Base-by-base conservation (phyloP, 35 echinoderm and acorn worm genomes). In the Heliocidaris erythrogramma region DNA sequence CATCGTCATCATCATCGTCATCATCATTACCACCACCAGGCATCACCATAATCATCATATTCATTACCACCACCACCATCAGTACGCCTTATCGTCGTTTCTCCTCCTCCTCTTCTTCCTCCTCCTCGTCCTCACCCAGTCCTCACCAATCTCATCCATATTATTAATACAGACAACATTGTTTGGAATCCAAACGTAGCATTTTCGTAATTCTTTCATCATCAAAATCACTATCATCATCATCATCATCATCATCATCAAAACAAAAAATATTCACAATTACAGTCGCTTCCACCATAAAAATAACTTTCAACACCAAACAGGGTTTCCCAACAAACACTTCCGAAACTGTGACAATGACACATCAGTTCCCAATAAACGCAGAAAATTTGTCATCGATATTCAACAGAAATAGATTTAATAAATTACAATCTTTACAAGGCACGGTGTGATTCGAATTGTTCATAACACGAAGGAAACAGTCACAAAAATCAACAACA, bases 361-460 rank as follows among this genome's bases (percentile, higher is more conserved):
- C 10, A 78, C 27, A 6, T 7, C 27, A 27, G 21, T 78, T 21
- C 17, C 6, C 18, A 78, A 78, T 0, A 78, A 78, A 78, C 7
- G n/a, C 65, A n/a, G 65, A 78, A 24, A 78, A 18, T 78, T 78
- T 42, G n/a, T 78, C 18, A 89, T 89, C 16, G 32, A 47, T 48
- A 89, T n/a, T 89, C 87, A 89, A 89, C 87, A 89, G 87, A 89
- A 89, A 89, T 89, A n/a, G 27, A 89, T 89, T 89, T 89, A 89
- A 47, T 89, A 89, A 89, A 47, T 89, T 89, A 89, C 18, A 13
- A 89, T 89, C 47, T 89, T 32, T 42, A 89, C 87, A 89, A 89
- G 87, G 87, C 87, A 89, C 87, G 47, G 24, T 89, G 87, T 89
- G 87, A 89, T 47, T 47, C 30, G 42, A 48, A 17, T 89, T 17